Evolutionary conservation across 1,140 invertebrate genomes (phyloP).

Genomic region (Melitaea cinxia): DNA sequence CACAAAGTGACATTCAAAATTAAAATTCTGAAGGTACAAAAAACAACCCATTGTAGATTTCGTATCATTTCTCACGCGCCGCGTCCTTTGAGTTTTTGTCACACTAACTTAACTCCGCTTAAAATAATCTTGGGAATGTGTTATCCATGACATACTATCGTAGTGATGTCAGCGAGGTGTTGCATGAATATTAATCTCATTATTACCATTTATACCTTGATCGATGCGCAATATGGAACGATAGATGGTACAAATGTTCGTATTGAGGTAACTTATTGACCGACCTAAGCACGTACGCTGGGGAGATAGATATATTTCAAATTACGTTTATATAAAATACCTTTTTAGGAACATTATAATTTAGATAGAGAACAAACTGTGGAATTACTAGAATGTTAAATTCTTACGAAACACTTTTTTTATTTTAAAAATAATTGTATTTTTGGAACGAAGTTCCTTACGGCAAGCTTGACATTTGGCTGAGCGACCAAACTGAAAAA

Average conservation of each 20-base stretch:
- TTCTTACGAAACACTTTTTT: too few relatives aligned
- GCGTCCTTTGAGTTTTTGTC: conserved; percentile 3
- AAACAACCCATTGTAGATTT: neutral
- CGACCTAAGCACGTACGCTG: neutral
- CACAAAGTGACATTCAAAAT: neutral
- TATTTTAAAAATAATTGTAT: too few relatives aligned
- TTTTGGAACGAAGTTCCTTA: too few relatives aligned
- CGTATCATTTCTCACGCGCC: neutral
- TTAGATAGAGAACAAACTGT: too few relatives aligned
- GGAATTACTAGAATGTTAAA: too few relatives aligned
- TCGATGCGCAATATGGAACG: neutral
- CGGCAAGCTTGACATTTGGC: too few relatives aligned
- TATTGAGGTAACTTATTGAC: neutral
- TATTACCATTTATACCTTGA: conserved; percentile 44
- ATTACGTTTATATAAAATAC: too few relatives aligned
- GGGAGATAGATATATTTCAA: too few relatives aligned
- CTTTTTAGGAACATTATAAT: too few relatives aligned
- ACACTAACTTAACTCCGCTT: conserved; percentile 7
- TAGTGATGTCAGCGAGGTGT: conserved; percentile 30
- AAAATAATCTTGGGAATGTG: conserved; percentile 21
- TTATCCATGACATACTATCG: conserved; percentile 29
- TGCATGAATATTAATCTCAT: conserved; percentile 34
- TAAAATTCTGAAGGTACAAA: neutral
- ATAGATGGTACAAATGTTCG: neutral
- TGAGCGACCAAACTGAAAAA: too few relatives aligned